phyloP scores from a whole-genome alignment of 2,797 vertebrate genomes.

The Pagetopsis macropterus region DNA sequence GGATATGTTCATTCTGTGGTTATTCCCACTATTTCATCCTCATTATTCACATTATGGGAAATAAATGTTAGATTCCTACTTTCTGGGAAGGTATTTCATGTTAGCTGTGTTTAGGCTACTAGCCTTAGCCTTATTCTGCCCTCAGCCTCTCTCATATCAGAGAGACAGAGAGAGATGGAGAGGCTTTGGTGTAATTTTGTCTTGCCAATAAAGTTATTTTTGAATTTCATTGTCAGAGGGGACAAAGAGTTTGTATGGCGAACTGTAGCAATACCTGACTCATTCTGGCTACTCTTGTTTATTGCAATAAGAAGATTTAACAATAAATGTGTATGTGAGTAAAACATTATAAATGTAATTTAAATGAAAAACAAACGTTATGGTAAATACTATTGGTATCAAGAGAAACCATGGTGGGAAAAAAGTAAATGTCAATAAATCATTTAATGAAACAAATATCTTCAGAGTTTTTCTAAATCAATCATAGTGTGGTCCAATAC shows the following conservation, averaged over 20 bases:
- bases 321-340: constrained; percentile 87
- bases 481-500: neutral
- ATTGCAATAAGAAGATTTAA: constrained; percentile 89
- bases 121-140: constrained; percentile 86
- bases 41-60: constrained; percentile 72
- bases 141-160: constrained; percentile 76
- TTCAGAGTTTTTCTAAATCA: constrained; percentile 62
- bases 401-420: constrained; percentile 80
- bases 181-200: constrained; percentile 83
- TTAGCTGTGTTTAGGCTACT: constrained; percentile 85
- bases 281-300: constrained; percentile 89
- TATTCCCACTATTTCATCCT: constrained; percentile 64
- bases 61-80: constrained; percentile 78
- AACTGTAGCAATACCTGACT: constrained; percentile 88
- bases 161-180: constrained; percentile 65
- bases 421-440: constrained; percentile 87
- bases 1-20: constrained; percentile 68
- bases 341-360: constrained; percentile 87
- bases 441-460: constrained; percentile 77
- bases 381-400: constrained; percentile 83
- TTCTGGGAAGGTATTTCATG: constrained; percentile 82
- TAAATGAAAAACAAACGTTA: constrained; percentile 85
- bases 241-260: constrained; percentile 82
- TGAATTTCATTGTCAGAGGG: constrained; percentile 82
- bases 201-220: constrained; percentile 88